phyloP scores from a whole-genome alignment of 2,888 invertebrate genomes.

The Melitaea athalia region DNA sequence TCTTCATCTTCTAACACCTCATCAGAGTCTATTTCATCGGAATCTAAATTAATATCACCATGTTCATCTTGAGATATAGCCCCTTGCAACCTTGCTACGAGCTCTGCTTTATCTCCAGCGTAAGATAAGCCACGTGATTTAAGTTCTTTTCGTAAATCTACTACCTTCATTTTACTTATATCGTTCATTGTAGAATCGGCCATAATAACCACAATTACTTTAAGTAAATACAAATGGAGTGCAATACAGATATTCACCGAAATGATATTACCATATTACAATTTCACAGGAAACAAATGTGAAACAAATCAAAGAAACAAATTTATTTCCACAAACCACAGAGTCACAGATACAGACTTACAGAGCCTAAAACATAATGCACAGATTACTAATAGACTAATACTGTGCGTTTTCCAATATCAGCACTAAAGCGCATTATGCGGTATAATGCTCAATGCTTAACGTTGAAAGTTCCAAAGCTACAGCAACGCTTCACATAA shows the following conservation, averaged over 20 bases:
- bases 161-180: slow-evolving; percentile 85
- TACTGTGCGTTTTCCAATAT: too few relatives aligned
- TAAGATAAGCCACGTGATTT: slow-evolving; percentile 88
- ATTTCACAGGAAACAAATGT: neutral
- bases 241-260: neutral
- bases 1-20: slow-evolving; percentile 81
- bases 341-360: too few relatives aligned
- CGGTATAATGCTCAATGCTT: too few relatives aligned
- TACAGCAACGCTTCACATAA: too few relatives aligned
- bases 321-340: too few relatives aligned
- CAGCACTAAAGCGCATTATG: too few relatives aligned
- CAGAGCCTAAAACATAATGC: too few relatives aligned
- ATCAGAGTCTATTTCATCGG: slow-evolving; percentile 80
- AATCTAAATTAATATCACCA: slow-evolving; percentile 72
- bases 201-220: slow-evolving; percentile 39
- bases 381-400: too few relatives aligned
- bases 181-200: slow-evolving; percentile 56
- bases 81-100: slow-evolving; percentile 87
- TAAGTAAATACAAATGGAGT: neutral
- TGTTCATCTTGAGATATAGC: slow-evolving; percentile 73
- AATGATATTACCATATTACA: neutral
- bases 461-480: too few relatives aligned
- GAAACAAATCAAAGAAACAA: neutral
- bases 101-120: slow-evolving; percentile 91
- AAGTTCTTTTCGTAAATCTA: slow-evolving; percentile 91